Base-by-base conservation (phyloP, 92 coral and sea anemone species). In the Porites lobata region DNA sequence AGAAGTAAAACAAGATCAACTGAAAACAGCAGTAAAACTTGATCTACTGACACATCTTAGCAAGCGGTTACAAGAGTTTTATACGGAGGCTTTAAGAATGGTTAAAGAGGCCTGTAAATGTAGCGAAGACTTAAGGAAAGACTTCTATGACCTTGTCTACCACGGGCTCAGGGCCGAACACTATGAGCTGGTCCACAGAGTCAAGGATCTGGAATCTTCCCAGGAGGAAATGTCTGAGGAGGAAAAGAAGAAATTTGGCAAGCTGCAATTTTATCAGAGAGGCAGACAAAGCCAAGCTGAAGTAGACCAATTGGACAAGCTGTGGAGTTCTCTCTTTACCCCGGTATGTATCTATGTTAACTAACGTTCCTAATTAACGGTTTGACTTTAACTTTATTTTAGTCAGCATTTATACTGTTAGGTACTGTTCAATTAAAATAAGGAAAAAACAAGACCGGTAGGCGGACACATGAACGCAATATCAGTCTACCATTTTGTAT, bases 151-250 rank as follows among this genome's bases (percentile, higher is more conserved):
- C 76, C 14, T 69, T 3, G 85, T 66, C 7, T 81, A 81, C 32
- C 32, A 68, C 17, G 76, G 76, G 17, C 85, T 81, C 24, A 56
- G 76, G 17, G 85, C 76, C 17, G 76, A 81, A 15, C 76, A 81
- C 67, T 52, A 81, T 17, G 76, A 81, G 19, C 26, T 81, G 85
- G 54, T 67, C 11, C 76, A 17, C 9, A 57, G 76, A 81, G 76
- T 81, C 29, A 54, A 54, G 1, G 76, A 69, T 24, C 32, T 81
- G 75, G 66, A 54, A 69, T 22, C 54, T 9, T 6, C 67, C 1
- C 24, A 18, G 17, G 64, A 13, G 53, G 32, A 81, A 8, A 54
- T 69, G 85, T 15, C 53, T 10, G 63, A 69, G 10, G 85, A 69
- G 18, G 84, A 65, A 17, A 80, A 21, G 63, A 15, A 65, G 15